A percentile compares a stretch with the other conserved stretches of the same genome.
phyloP scores from a whole-genome alignment of 2,113 vertebrate genomes.

The Oncorhynchus masou region DNA sequence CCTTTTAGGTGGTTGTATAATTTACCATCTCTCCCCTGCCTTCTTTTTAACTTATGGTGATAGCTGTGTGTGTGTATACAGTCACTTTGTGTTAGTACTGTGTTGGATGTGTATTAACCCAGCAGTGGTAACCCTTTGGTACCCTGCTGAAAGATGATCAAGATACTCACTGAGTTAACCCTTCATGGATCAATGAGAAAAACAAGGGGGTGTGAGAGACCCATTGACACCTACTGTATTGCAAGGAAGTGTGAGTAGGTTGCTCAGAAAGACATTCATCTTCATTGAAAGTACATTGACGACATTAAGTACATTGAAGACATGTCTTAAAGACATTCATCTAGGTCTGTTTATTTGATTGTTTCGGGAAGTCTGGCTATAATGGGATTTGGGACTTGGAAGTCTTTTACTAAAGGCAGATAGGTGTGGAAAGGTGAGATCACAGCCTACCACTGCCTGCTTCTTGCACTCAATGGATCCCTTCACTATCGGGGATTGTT shows the following conservation, averaged over 20 bases:
- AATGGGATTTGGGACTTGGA: too few relatives aligned
- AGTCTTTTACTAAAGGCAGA: too few relatives aligned
- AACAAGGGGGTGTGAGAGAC: slow-evolving; percentile 40
- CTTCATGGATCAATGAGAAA: slow-evolving; percentile 56
- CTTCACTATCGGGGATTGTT: neutral
- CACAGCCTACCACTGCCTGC: neutral
- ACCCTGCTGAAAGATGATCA: slow-evolving; percentile 51
- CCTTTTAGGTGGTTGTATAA: too few relatives aligned
- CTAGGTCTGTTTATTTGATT: too few relatives aligned
- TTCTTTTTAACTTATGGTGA: slow-evolving; percentile 65
- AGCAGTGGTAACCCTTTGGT: slow-evolving; percentile 57
- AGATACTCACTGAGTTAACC: slow-evolving; percentile 19
- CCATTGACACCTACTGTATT: slow-evolving; percentile 50
- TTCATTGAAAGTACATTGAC: too few relatives aligned
- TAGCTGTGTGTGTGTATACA: slow-evolving; percentile 47
- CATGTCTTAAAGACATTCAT: too few relatives aligned
- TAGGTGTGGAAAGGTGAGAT: too few relatives aligned
- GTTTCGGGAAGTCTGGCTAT: too few relatives aligned
- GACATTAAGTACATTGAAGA: too few relatives aligned
- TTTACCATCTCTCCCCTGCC: slow-evolving; percentile 15
- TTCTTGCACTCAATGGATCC: neutral
- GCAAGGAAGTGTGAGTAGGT: slow-evolving; percentile 20
- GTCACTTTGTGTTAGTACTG: slow-evolving; percentile 25
- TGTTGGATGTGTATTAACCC: slow-evolving; percentile 47
- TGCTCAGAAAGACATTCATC: too few relatives aligned